Evolutionary conservation across 2,888 invertebrate genomes (phyloP), one percentile per base, ranked within the genome.

Genomic region (Dioctria rufipes): DNA sequence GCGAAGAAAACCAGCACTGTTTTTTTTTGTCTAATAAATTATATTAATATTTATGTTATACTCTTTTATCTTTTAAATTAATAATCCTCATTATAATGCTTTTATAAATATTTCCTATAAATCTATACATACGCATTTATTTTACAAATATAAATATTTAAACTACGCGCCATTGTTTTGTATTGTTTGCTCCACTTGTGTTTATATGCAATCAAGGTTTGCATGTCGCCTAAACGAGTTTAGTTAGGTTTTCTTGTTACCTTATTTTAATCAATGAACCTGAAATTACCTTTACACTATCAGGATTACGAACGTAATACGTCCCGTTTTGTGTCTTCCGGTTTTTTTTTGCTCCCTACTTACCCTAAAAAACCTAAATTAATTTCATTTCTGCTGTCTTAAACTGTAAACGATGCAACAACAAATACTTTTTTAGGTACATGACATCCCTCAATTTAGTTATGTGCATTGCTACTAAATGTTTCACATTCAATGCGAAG

Each of bases 1-100:
- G 2, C 25, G 25, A 25, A 25, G 25, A 25, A 25, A 25, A 25
- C 25, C 25, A 25, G 25, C 25, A 25, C 25, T 25, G 2, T 25
- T 25, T 25, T 25, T 25, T 25, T 75, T 75, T 75, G 60, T 75
- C 75, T 75, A 75, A 75, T 75, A 75, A 75, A 75, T 75, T 75
- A 75, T 75, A 75, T 75, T 75, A 61, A 75, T 75, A 75, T 75
- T 60, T 43, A 75, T 61, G 75, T 75, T 75, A 75, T 75, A 75
- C 75, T 75, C 75, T 75, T 75, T 75, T 75, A 75, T 75, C 75
- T 75, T 75, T 75, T 75, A 75, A 75, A 75, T 75, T 75, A 75
- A 75, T 75, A 75, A 43, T 75, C 46, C 25, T 73, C 73, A 73
- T 71, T 71, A 71, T 61, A 75, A 75, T 75, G 43, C 37, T 43